phyloP scores from a whole-genome alignment of 2,113 vertebrate species.

The Sturnira hondurensis region DNA sequence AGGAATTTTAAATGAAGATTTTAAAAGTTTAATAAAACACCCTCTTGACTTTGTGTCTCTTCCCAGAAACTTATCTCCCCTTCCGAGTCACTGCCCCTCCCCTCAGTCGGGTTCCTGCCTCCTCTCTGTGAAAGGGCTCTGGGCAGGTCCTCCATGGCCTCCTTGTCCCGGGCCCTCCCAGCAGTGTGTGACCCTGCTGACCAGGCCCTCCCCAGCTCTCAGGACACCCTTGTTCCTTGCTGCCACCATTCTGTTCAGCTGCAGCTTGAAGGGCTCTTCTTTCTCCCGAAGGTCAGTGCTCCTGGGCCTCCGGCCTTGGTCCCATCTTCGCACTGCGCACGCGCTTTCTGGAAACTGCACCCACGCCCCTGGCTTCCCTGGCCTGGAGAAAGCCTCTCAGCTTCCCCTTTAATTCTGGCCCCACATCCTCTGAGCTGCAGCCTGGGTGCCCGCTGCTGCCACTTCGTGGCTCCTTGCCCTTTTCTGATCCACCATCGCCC shows the following conservation, averaged over 20 bases:
- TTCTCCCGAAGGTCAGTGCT: background rate
- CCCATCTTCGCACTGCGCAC: background rate
- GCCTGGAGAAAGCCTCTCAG: background rate
- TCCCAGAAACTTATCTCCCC: background rate
- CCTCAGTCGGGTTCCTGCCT: background rate
- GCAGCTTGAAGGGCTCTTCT: background rate
- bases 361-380: background rate
- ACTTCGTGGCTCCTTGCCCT: background rate
- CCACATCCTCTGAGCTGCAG: background rate
- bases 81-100: background rate
- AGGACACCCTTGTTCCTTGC: background rate
- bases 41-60: background rate
- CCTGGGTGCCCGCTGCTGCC: background rate
- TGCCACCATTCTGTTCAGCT: background rate
- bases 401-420: background rate
- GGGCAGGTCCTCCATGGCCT: background rate
- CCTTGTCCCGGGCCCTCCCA: background rate
- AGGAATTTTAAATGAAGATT: background rate
- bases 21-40: background rate
- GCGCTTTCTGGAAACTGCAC: background rate
- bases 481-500: fast-evolving
- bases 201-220: background rate
- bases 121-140: background rate
- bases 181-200: background rate
- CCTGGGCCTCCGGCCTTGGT: background rate